phyloP scores from a whole-genome alignment of 2,797 vertebrate genomes.

The Anguilla anguilla region DNA sequence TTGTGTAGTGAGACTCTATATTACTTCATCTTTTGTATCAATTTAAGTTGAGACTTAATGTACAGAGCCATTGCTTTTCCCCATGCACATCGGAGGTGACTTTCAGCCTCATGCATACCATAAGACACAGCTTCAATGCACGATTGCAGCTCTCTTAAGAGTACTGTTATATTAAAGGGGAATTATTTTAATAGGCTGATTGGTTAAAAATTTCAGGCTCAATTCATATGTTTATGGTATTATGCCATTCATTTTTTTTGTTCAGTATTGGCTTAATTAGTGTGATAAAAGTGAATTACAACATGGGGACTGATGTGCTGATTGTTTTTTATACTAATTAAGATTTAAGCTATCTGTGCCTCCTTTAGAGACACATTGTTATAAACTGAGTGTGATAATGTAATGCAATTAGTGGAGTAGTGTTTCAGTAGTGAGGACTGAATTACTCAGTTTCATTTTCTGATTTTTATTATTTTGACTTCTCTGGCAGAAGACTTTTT shows the following conservation, averaged over 20 bases:
- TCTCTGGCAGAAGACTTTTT: neutral
- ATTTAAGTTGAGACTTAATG: neutral
- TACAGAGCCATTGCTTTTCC: neutral
- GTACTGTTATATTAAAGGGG: constrained; percentile 13
- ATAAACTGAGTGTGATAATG: constrained; percentile 29
- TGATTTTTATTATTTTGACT: constrained; percentile 1
- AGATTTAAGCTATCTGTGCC: constrained; percentile 33
- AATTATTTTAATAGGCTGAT: constrained; percentile 28
- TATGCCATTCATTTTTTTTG: constrained; percentile 17
- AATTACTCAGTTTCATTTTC: constrained; percentile 20
- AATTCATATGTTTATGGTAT: constrained; percentile 24
- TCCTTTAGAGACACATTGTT: constrained; percentile 27
- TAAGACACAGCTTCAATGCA: neutral
- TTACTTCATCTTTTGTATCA: no score
- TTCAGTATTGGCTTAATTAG: constrained; percentile 29
- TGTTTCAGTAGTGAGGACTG: neutral
- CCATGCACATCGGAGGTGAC: neutral
- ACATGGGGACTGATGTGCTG: constrained; percentile 21
- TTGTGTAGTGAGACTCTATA: neutral
- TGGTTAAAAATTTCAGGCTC: constrained; percentile 33
- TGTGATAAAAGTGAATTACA: constrained; percentile 35
- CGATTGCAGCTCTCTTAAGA: neutral
- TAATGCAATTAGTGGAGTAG: constrained; percentile 24
- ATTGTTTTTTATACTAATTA: constrained; percentile 37
- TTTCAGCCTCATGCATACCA: neutral